Evolutionary conservation across 2,113 vertebrate genomes (phyloP), one percentile per base, ranked within the genome.

Genomic region (Osmerus eperlanus): DNA sequence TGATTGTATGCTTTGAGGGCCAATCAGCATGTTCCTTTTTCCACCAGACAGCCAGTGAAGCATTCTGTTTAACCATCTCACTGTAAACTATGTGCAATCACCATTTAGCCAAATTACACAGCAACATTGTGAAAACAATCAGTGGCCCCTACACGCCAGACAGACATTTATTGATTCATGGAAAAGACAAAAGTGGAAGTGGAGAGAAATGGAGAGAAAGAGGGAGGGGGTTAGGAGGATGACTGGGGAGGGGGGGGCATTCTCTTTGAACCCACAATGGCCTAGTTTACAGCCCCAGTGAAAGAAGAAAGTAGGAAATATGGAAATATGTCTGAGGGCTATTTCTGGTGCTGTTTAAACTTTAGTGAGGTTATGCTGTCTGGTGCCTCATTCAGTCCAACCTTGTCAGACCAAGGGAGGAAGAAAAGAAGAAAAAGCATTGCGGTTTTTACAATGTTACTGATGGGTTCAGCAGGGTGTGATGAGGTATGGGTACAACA

Each of bases 61-160:
- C 79, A 86, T 85, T 84, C 77, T 87, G 85, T 89, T 91, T 88
- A 28, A 89, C 85, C 85, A 82, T 82, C 84, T 76, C 73, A 78
- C 64, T 85, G 83, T 83, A 85, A 88, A 82, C 74, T 70, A 68
- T 71, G 73, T 78, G 81, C 67, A 85, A 78, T 80, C 85, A 65
- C 76, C 68, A 85, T 91, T 91, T 91, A 90, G 80, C 78, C 71
- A 89, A 91, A 92, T 91, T 91, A 90, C 83, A 92, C 88, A 84
- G 85, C 83, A 78, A 82, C 70, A 68, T 70, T 83, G 86, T 78
- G 82, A 87, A 90, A 90, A 89, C 85, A 90, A 88, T 89, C 84
- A 87, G 73, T 77, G 78, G 77, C 81, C 77, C 72, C 83, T 75
- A 84, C 81, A 81, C 70, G 72, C 59, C 81, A 74, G 79, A 86